phyloP scores from a whole-genome alignment of 2,797 vertebrate genomes.

The Buphagus erythrorhynchus region DNA sequence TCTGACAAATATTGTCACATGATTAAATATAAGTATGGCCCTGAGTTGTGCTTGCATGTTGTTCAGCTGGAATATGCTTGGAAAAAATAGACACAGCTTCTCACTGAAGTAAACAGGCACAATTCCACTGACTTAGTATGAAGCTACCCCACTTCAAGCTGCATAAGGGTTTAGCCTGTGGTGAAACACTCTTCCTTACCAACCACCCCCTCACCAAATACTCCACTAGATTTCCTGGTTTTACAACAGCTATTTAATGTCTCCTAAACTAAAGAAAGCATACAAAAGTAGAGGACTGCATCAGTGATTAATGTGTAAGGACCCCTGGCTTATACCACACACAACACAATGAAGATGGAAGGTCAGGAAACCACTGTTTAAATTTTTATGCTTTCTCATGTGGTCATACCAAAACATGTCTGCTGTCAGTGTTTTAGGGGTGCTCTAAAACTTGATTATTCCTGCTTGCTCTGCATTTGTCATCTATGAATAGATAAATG shows the following conservation, averaged over 20 bases:
- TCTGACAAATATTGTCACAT: not conserved
- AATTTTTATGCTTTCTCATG: not conserved
- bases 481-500: not conserved
- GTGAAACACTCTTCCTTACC: not conserved
- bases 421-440: not conserved
- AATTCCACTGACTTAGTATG: not conserved
- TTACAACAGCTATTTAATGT: not conserved
- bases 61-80: not conserved
- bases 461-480: not conserved
- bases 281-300: not conserved
- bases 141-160: not conserved
- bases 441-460: not conserved
- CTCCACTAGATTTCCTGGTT: not conserved
- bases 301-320: not conserved
- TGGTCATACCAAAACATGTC: not conserved
- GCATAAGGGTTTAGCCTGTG: not conserved
- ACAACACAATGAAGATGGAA: not conserved
- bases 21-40: not conserved
- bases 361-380: not conserved
- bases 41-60: not conserved
- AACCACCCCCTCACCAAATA: accelerated
- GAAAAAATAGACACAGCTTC: not conserved
- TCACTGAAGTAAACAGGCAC: not conserved
- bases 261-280: not conserved
- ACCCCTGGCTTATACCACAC: not conserved